These are phyloP conservation scores for Hyperoplus lanceolatus DNA, from an alignment of 2,797 vertebrate genomes.

Conservation along the genomic window DNA sequence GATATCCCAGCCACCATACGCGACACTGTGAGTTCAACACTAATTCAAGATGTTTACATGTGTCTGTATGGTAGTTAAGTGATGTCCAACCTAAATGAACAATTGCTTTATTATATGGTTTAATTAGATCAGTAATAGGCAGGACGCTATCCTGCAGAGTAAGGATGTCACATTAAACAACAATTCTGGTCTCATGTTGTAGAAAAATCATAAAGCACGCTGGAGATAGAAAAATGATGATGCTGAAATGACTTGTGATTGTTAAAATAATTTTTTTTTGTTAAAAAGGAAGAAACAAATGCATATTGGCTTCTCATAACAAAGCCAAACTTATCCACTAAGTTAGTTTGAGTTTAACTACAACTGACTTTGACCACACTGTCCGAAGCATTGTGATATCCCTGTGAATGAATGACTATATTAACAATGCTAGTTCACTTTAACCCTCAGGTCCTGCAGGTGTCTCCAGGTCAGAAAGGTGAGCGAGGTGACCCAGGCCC, in stretches of 20 bases:
- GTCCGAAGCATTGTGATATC: neutral
- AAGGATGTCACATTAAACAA: neutral
- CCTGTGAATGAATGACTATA: neutral
- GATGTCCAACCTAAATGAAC: neutral
- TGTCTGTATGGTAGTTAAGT: neutral
- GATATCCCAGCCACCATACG: neutral
- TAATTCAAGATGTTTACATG: neutral
- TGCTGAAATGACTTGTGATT: neutral
- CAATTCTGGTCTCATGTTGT: neutral
- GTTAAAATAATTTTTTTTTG: too few species aligned
- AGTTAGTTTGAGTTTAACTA: neutral
- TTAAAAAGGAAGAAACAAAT: too few species aligned
- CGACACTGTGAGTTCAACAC: conserved; percentile 60
- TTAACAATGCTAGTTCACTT: neutral
- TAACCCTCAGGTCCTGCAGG: conserved; percentile 51
- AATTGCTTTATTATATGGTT: neutral
- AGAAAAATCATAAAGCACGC: neutral
- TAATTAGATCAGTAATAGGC: neutral
- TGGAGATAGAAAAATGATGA: neutral
- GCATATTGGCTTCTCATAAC: too few species aligned
- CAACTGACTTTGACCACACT: neutral
- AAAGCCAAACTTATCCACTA: too few species aligned
- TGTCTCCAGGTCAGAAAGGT: conserved; percentile 73
- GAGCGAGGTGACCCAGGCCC: conserved; percentile 81
- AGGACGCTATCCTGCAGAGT: neutral